Base-by-base conservation (phyloP, 2,113 vertebrate genomes). In the Tenebrosternarchus preto region DNA sequence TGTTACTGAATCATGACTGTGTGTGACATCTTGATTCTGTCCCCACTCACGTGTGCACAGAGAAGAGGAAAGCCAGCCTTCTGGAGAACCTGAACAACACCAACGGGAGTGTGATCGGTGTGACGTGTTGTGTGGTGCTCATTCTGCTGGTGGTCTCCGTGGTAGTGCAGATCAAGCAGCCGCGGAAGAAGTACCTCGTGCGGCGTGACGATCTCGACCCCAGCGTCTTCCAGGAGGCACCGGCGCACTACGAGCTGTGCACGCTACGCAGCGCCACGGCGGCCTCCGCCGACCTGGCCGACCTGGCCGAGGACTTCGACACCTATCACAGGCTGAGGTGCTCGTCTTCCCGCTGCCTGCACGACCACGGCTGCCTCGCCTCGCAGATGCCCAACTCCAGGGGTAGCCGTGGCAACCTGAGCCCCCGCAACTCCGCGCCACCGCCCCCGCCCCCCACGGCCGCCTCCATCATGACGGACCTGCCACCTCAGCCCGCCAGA, bases 71-170 rank as follows among this genome's bases (percentile, higher is more conserved):
- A 91, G 91, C 96, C 77, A 97, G 94, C 90, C 90, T 99, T 82
- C 91, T 98, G 90, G 97, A 99, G 90, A 98, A 98, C 94, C 95
- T 99, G 85, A 98, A 96, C 91, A 98, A 97, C 92, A 98, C 96
- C 83, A 98, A 97, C 67, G 94, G 97, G 81, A 97, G 96, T 80
- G 95, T 99, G 79, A 98, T 99, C 74, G 98, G 97, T 0, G 95
- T 99, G 78, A 96, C 98, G 43, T 97, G 95, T 89, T 98, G 96
- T 92, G 94, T 99, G 83, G 98, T 99, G 78, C 92, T 98, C 90
- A 93, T 98, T 90, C 96, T 99, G 76, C 95, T 99, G 86, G 92
- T 96, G 85, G 85, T 99, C 85, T 99, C 97, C 7, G 93, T 99
- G 83, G 92, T 98, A 72, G 98, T 99, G 80, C 97, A 99, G 90